phyloP scores from a whole-genome alignment of 2,797 vertebrate genomes.

The Mormyrus hasselquistii region DNA sequence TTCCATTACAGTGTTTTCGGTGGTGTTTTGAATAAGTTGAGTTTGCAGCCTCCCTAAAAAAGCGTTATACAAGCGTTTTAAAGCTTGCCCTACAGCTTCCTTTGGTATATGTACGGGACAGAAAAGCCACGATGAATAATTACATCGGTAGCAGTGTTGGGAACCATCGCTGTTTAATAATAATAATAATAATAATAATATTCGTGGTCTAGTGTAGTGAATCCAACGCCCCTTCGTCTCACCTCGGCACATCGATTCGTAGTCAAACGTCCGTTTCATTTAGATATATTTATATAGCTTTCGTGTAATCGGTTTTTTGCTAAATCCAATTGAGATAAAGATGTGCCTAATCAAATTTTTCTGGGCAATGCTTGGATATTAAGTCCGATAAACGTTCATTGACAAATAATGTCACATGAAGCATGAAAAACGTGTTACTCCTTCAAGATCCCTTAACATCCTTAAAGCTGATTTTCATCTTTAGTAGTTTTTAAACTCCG shows the following conservation, averaged over 20 bases:
- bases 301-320: background rate
- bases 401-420: background rate
- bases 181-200: background rate
- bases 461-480: background rate
- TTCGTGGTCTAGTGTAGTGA: background rate
- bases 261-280: background rate
- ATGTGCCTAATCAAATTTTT: background rate
- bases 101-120: background rate
- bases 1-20: conserved; percentile 16
- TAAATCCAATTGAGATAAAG: background rate
- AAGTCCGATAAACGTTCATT: background rate
- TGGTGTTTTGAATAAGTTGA: background rate
- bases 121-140: background rate
- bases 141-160: background rate
- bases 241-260: background rate
- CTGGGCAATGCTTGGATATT: background rate
- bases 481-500: background rate
- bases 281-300: background rate
- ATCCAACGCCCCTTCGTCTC: background rate
- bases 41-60: background rate
- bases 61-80: background rate
- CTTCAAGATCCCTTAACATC: background rate
- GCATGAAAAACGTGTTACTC: background rate
- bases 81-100: background rate
- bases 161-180: background rate